Evolutionary conservation across 2,888 invertebrate species (phyloP), one percentile per base, ranked within the genome.

Genomic region (Apotomis turbidana): DNA sequence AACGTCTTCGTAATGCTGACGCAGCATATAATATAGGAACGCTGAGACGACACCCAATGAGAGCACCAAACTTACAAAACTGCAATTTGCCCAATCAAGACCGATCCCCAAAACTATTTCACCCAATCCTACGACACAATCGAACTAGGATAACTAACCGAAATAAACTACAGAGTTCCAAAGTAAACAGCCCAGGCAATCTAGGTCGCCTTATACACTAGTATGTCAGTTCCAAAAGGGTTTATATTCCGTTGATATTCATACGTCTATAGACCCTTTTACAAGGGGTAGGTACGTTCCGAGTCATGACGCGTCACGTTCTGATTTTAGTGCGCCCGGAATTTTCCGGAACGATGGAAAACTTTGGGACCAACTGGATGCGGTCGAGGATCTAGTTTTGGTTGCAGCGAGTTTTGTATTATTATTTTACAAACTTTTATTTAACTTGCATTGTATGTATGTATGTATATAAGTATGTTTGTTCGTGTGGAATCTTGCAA

Each of bases 181-280:
- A 49, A 44, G 61, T 67, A 72, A 62, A 15, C 60, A 10, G 46
- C n/a, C 68, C 60, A 63, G 51, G 62, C 74, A 70, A 74, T 75
- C 77, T 74, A 76, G 73, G 73, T 74, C 76, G 71, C 58, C 60
- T 57, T 62, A 74, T 73, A 71, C 61, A 36, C 74, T 76, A 9
- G 49, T 5, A 5, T 38, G 10, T 10, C 12, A 36, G 36, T n/a
- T 58, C n/a, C 3, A n/a, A 10, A 58, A 38, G n/a, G 38, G n/a
- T 38, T 5, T 58, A 58, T 58, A 12, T 5, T 36, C 12, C 49
- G 6, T n/a, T 49, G 8, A 49, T n/a, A 12, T 49, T 3, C 12
- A 3, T 27, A 61, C 61, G 61, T 49, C n/a, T 61, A 27, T 10
- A 36, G 12, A 49, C 49, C 61, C 12, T 61, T 61, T 61, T 61